A percentile compares a stretch with the other conserved stretches of the same genome.
phyloP scores from a whole-genome alignment of 2,113 vertebrate genomes.

The Dicentrarchus labrax region DNA sequence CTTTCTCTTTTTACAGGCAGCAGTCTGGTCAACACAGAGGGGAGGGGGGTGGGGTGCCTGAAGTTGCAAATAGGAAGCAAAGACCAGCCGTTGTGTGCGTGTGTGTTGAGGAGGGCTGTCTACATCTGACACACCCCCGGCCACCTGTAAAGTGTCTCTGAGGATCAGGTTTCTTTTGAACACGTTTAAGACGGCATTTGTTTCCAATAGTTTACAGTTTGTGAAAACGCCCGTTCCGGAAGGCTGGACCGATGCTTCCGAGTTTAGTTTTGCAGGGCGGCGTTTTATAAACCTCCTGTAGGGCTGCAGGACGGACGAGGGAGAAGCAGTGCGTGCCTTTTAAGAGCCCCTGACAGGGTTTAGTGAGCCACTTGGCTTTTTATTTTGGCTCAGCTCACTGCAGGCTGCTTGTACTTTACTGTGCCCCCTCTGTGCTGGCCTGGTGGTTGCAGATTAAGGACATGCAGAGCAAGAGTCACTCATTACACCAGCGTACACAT shows the following conservation, averaged over 20 bases:
- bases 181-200: conserved; percentile 79
- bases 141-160: conserved; percentile 80
- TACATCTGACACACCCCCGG: conserved; percentile 39
- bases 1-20: conserved; percentile 31
- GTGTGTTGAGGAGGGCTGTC: conserved; percentile 15
- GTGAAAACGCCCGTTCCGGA: conserved; percentile 72
- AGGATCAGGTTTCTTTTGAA: conserved; percentile 84
- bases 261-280: conserved; percentile 52
- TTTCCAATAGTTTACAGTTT: conserved; percentile 80
- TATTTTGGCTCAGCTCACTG: conserved; percentile 77
- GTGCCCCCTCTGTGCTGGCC: conserved; percentile 73
- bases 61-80: conserved; percentile 46
- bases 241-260: conserved; percentile 58
- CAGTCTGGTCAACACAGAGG: conserved; percentile 37
- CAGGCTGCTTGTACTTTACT: conserved; percentile 79
- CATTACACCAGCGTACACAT: conserved; percentile 59
- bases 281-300: conserved; percentile 63
- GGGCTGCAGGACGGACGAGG: conserved; percentile 58
- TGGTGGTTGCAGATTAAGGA: conserved; percentile 73
- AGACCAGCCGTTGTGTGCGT: conserved; percentile 23
- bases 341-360: conserved; percentile 71
- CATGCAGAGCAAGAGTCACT: conserved; percentile 66
- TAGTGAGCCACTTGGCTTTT: conserved; percentile 76
- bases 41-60: conserved; percentile 16
- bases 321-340: conserved; percentile 66